phyloP scores from a whole-genome alignment of 2,888 invertebrate genomes.

The Dendrolimus pini region DNA sequence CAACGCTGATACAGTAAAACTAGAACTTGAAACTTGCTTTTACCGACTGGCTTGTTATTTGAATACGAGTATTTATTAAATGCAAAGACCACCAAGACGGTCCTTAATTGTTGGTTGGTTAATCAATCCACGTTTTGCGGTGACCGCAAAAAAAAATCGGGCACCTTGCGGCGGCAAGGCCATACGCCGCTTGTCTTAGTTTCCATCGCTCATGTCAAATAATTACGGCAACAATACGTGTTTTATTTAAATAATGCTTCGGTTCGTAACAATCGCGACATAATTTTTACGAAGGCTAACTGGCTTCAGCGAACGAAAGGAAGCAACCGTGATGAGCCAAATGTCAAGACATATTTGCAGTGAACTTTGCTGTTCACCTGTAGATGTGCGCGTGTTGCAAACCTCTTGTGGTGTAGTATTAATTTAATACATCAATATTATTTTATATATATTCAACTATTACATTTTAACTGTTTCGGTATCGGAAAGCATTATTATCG shows the following conservation, averaged over 20 bases:
- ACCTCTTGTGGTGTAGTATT: background rate
- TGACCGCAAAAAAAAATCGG: constrained; percentile 64
- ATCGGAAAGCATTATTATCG: constrained; percentile 28
- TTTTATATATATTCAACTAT: constrained; percentile 11
- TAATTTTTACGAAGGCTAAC: constrained; percentile 61
- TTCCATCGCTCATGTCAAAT: constrained; percentile 48
- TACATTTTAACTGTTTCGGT: constrained; percentile 22
- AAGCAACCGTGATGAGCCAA: constrained; percentile 54
- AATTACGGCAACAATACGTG: constrained; percentile 40
- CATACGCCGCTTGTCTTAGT: constrained; percentile 43
- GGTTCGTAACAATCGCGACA: constrained; percentile 40
- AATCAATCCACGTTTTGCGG: constrained; percentile 53
- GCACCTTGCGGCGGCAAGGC: constrained; percentile 59
- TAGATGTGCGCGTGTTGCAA: constrained; percentile 19
- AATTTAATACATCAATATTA: too few species aligned
- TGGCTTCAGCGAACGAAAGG: constrained; percentile 52
- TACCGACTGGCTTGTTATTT: background rate
- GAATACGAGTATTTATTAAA: constrained; percentile 24
- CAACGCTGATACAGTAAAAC: constrained; percentile 51
- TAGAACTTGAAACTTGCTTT: constrained; percentile 52
- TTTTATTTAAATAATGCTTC: constrained; percentile 16
- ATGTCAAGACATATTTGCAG: constrained; percentile 51
- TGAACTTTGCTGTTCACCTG: constrained; percentile 44
- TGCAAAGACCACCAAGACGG: constrained; percentile 39
- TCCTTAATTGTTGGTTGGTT: constrained; percentile 43